These are phyloP conservation scores for Hippocampus comes DNA, from an alignment of 2,113 vertebrate species.

Conservation along the genomic window DNA sequence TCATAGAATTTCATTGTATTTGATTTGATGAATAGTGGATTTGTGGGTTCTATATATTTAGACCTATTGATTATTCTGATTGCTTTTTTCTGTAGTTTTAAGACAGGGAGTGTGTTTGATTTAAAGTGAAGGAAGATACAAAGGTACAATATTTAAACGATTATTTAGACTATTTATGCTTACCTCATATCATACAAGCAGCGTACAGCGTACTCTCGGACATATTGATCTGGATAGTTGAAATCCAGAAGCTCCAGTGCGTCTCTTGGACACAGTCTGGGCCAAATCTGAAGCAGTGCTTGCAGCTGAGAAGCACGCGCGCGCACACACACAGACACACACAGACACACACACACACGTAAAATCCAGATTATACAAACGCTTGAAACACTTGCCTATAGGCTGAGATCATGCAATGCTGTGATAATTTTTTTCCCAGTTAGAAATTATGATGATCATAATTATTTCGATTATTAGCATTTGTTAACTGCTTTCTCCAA, in stretches of 20 bases:
- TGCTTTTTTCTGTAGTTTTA: too few species aligned
- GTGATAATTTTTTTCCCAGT: neutral
- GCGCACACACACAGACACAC: neutral
- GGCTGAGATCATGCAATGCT: neutral
- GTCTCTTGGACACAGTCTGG: conserved; percentile 87
- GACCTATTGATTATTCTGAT: too few species aligned
- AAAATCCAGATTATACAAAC: neutral
- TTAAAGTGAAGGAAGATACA: neutral
- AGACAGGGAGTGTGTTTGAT: too few species aligned
- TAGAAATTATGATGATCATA: neutral
- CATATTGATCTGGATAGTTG: conserved; percentile 97
- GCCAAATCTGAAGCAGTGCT: conserved; percentile 95
- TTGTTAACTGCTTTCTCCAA: neutral
- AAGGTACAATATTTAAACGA: neutral
- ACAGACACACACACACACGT: neutral
- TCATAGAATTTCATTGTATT: too few species aligned
- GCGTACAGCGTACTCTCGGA: conserved; percentile 88
- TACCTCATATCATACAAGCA: conserved; percentile 94
- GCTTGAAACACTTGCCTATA: neutral
- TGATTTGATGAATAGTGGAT: too few species aligned
- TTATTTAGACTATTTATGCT: conserved; percentile 5
- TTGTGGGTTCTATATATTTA: too few species aligned
- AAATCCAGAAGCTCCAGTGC: conserved; percentile 95
- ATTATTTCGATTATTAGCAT: neutral
- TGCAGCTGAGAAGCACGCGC: conserved; percentile 78